A percentile compares a stretch with the other conserved stretches of the same genome.
These are phyloP conservation scores for Meghimatium bilineatum DNA, from an alignment of 2,888 invertebrate species.

Conservation along the genomic window DNA sequence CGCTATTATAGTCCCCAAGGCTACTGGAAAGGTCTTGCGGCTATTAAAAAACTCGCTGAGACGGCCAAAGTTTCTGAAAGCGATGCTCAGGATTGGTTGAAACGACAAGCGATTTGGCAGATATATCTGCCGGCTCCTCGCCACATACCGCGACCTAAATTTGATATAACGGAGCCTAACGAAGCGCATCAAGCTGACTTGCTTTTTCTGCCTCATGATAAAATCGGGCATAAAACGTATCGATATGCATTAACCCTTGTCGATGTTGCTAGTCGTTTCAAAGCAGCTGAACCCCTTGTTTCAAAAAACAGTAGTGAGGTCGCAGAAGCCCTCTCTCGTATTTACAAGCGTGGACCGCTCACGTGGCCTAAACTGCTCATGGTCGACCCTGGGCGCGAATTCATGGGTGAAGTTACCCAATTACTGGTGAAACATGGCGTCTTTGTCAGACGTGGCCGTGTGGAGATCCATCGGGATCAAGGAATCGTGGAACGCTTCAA, in stretches of 20 bases:
- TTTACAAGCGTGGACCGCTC: conserved; percentile 25
- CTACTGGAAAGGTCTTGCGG: not conserved
- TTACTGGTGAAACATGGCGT: not conserved
- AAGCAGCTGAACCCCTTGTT: not conserved
- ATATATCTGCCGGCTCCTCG: not conserved
- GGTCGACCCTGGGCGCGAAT: conserved; percentile 13
- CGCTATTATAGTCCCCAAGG: not conserved
- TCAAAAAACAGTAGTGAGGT: conserved; percentile 5
- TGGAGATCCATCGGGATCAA: not conserved
- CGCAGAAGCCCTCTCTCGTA: not conserved
- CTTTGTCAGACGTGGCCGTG: not conserved
- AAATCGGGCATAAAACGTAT: not conserved
- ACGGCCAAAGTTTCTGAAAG: not conserved
- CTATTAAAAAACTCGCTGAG: not conserved
- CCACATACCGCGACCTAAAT: not conserved
- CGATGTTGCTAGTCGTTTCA: conserved; percentile 19
- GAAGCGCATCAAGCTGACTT: conserved; percentile 31
- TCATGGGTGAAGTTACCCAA: not conserved
- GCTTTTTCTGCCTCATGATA: not conserved
- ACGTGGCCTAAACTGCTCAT: not conserved
- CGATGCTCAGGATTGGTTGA: not conserved
- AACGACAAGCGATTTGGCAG: not conserved
- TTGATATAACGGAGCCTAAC: not conserved
- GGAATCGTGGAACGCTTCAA: conserved; percentile 11
- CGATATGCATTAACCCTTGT: conserved; percentile 40